Conservation (phyloP, 2,113 vertebrate species). For the Ciconia boyciana region DNA sequence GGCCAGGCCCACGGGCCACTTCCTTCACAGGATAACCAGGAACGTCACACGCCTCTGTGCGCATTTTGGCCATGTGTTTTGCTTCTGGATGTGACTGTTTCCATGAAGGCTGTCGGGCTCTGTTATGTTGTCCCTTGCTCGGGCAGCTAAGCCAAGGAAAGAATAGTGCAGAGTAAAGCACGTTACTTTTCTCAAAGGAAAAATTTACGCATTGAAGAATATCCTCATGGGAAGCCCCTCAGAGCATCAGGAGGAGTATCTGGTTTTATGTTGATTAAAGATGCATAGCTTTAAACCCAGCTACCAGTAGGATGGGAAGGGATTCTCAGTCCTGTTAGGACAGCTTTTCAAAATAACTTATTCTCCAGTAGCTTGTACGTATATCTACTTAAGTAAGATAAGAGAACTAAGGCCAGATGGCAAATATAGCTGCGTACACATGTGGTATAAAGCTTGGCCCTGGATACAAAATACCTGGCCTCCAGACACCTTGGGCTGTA, state of each 20-base stretch:
- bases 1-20: rapidly evolving
- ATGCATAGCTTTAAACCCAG: neutral
- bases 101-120: neutral
- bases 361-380: neutral
- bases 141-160: neutral
- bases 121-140: neutral
- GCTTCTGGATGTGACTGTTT: neutral
- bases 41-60: rapidly evolving
- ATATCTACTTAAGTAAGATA: neutral
- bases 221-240: neutral
- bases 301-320: neutral
- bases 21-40: neutral
- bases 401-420: neutral
- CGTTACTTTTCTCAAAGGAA: neutral
- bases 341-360: neutral
- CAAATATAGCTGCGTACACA: neutral
- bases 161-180: rapidly evolving
- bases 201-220: neutral
- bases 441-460: neutral
- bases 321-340: neutral
- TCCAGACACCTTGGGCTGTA: neutral
- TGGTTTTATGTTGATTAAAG: neutral
- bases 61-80: neutral
- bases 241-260: neutral
- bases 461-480: neutral